Base-by-base conservation (phyloP, 2,113 vertebrate genomes). In the Solenodon paradoxus region DNA sequence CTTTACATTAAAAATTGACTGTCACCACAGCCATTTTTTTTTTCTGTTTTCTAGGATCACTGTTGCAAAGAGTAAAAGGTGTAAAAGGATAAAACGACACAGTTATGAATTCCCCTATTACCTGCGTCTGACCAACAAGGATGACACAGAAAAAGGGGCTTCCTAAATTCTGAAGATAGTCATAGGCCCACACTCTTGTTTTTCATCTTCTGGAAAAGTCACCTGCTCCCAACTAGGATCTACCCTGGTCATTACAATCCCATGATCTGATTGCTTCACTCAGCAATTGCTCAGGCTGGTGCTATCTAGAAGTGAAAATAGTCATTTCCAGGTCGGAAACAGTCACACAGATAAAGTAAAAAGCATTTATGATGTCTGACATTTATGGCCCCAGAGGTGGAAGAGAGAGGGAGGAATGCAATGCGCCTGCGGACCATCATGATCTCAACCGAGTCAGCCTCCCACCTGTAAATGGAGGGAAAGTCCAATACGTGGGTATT, bases 311-410 rank as follows among this genome's bases (percentile, higher is more conserved):
- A 90, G 47, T 66, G 20, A 86, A 17, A 12, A 81, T 16, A 72
- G 40, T 86, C 64, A 32, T 64, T 90, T 96, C 55, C 78, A 88
- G 32, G 61, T 74, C 51, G 63, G 47, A 75, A 81, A 47, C 32
- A 79, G 32, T 84, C 72, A 94, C 32, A 63, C 53, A 92, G 75
- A 77, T 74, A 86, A 95, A 82, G 57, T 38, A 91, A 81, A 95
- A 9, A 19, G 13, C 81, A 77, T 61, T 61, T 42, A 59, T 28
- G n/a, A n/a, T 89, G 42, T 19, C 55, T 61, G 47, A 22, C 32
- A 82, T 57, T 72, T 87, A 91, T 61, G 57, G 51, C 42, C 35
- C 49, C 77, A 28, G 61, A 72, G 66, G 51, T 49, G 61, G 77
- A 61, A 2, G 32, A 38, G 22, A 32, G 53, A 11, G 3, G 45